Base-by-base conservation (phyloP, 2,888 invertebrate species). In the Gryllus longicercus region DNA sequence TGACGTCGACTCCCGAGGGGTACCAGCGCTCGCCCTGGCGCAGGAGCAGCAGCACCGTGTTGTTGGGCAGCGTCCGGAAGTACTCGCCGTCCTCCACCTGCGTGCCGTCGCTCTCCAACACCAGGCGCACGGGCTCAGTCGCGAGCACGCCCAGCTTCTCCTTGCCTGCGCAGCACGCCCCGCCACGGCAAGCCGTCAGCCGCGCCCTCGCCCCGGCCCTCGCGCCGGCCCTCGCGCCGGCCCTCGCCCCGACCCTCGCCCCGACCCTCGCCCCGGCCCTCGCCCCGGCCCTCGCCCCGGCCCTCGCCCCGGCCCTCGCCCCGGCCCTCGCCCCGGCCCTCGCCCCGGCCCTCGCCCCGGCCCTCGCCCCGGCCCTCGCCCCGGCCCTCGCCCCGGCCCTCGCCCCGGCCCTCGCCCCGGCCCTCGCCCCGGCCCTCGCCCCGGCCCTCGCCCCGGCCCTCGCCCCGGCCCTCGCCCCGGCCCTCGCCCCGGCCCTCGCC, bases 61-160 rank as follows among this genome's bases (percentile, higher is more conserved):
- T 96, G 87, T 96, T 95, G 83, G 96, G 95, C 85, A 97, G 91
- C 82, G 96, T 96, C 85, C 96, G 93, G 91, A 97, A 97, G 90
- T 97, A 97, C 86, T 96, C 96, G 85, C 96, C 96, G 92, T 97
- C 97, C 87, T 97, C 97, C 79, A 97, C 95, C 89, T 97, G 96
- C 84, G 97, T 97, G 85, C 98, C 98, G 93, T 97, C 98, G 86
- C 94, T 93, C 90, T 97, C 97, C 84, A 97, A 90, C 87, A 97
- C 97, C 88, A 97, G 91, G 85, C 95, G 92, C 86, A 96, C 95
- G 86, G 93, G 94, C 90, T 96, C 96, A 87, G 93, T 92, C 87
- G 93, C 92, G 85, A 94, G 93, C 88, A 96, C 93, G 85, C 94
- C 94, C 86, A 96, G 90, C 90, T 96, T 96, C 90, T 96, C 96